Percentiles rank a stretch among this genome's conserved stretches.
Conservation (phyloP, 2,888 invertebrate species). For the Parnassius orleans region DNA sequence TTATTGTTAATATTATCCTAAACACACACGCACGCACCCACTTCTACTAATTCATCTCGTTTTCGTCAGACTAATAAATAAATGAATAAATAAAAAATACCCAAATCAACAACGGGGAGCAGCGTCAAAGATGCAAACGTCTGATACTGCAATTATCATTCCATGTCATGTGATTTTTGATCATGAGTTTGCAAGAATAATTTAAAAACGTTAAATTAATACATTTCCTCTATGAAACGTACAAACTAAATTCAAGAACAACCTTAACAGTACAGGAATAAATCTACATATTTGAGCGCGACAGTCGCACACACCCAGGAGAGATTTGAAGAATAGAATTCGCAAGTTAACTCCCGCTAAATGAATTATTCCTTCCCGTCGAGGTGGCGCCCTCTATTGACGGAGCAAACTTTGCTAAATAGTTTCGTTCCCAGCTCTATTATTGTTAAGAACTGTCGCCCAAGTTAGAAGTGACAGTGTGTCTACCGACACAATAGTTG, state of each 20-base stretch:
- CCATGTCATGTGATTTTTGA: no score
- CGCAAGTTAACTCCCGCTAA: conserved; percentile 66
- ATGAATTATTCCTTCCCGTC: conserved; percentile 73
- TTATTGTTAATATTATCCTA: no score
- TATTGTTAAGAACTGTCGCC: conserved; percentile 74
- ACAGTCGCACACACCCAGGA: conserved; percentile 38
- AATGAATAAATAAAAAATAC: no score
- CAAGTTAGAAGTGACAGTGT: conserved; percentile 55
- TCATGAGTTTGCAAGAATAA: no score
- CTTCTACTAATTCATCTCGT: no score
- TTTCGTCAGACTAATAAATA: no score
- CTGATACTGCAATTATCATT: no score
- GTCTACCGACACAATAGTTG: conserved; percentile 56
- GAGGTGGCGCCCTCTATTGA: conserved; percentile 73
- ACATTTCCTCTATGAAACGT: conserved; percentile 5
- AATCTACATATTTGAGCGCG: conserved; percentile 42
- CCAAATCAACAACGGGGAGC: no score
- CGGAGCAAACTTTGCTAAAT: conserved; percentile 74
- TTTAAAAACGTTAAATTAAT: no score
- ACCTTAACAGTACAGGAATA: conserved; percentile 34
- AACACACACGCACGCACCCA: no score
- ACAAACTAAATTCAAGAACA: conserved; percentile 25
- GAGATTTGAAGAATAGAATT: conserved; percentile 50
- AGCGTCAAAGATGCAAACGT: no score
- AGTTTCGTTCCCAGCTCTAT: conserved; percentile 75